Base-by-base conservation (phyloP, 92 coral and sea anemone species). In the Pocillopora grandis region DNA sequence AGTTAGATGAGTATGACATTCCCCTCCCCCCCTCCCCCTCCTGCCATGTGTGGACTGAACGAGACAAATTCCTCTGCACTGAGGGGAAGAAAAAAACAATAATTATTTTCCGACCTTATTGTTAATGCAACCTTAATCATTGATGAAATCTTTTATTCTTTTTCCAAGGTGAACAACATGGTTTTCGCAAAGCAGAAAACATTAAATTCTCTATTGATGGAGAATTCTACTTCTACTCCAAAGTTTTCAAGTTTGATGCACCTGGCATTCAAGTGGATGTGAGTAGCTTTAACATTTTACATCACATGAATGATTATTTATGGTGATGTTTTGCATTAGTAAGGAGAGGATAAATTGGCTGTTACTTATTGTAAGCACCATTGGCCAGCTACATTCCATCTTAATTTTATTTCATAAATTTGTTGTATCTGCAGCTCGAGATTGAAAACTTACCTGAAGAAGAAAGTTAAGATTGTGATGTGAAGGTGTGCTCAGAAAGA, bases 171-270 rank as follows among this genome's bases (percentile, higher is more conserved):
- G 98, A 95, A 76, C 98, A 95, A 72, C 98, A 95, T 77, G 96
- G 96, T 67, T 95, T 95, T 71, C 87, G 94, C 72, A 91, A 93
- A 77, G 93, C 97, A 60, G 93, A 95, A 62, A 95, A 92, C 92
- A 93, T 95, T 80, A 95, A 91, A 72, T 80, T 87, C 61, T 65
- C 81, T 27, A 74, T 95, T 66, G 97, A 95, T 80, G 95, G 98
- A 52, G 98, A 95, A 66, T 92, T 93, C 77, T 95, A 94, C 72
- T 95, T 95, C 91, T 95, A 91, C 90, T 94, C 98, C 68, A 86
- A 89, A 59, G 90, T 95, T 55, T 95, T 95, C 84, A 92, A 90
- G 27, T 95, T 88, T 78, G 91, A 90, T 59, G 98, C 98, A 18
- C 91, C 94, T 19, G 98, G 94, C 61, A 87, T 95, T 64, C 79